phyloP scores from a whole-genome alignment of 2,888 invertebrate species.

The Drosophila anomelani region DNA sequence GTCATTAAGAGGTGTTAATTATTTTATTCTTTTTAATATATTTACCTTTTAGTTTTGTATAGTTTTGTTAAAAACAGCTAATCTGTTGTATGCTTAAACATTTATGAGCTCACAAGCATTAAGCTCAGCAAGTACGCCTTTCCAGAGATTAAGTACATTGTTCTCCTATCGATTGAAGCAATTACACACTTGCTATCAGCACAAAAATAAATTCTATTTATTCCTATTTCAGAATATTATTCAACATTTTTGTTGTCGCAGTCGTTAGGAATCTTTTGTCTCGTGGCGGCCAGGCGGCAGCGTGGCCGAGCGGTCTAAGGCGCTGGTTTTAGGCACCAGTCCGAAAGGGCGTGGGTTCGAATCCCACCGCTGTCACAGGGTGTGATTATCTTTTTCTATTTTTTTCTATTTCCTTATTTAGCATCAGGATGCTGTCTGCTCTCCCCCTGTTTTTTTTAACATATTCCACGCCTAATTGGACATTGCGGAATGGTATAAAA shows the following conservation, averaged over 20 bases:
- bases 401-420: constrained; percentile 19
- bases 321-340: constrained; percentile 86
- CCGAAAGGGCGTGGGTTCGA: constrained; percentile 86
- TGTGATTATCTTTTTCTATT: constrained; percentile 42
- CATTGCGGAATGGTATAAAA: constrained; percentile 20
- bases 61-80: neutral
- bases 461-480: constrained; percentile 58
- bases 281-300: constrained; percentile 73
- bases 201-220: constrained; percentile 1
- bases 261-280: constrained; percentile 7
- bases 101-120: neutral
- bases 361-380: constrained; percentile 85
- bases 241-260: neutral
- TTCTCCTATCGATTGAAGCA: neutral
- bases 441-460: neutral
- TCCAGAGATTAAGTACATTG: neutral
- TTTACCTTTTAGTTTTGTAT: neutral
- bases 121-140: neutral
- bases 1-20: neutral
- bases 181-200: constrained; percentile 1
- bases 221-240: constrained; percentile 6
- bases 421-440: constrained; percentile 14
- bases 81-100: neutral
- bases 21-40: constrained; percentile 2
- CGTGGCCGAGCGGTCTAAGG: constrained; percentile 86